Evolutionary conservation across 2,888 invertebrate genomes (phyloP), one percentile per base, ranked within the genome.

Genomic region (Junonia oenone): DNA sequence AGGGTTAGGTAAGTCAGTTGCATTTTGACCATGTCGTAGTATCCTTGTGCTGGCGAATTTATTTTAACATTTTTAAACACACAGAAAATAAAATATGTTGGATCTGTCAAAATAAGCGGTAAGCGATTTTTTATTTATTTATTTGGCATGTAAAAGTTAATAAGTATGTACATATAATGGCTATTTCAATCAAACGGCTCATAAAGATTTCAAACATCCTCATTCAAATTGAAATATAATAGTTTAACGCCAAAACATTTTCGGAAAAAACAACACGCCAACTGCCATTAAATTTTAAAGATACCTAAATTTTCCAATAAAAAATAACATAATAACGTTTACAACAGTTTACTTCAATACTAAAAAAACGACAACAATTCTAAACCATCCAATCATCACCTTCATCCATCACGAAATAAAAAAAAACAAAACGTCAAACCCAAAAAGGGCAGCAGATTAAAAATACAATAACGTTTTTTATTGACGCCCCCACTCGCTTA

Each of bases 1-100:
- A n/a, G n/a, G 85, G 88, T 87, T 86, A 77, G n/a, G n/a, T 22
- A 22, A 74, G 61, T 81, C 83, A 89, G 89, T 89, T 67, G 68
- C 63, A 67, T 67, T 79, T 74, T 87, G 85, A 80, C 86, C 86
- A 76, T 71, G 76, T 58, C 46, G 31, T 53, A 22, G 38, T 52
- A 50, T 53, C 43, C 51, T 56, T 54, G 60, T 61, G 62, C 54
- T 47, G 2, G 35, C 14, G 13, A 5, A 13, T 6, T 11, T 11
- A 11, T 19, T 19, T 5, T 17, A 40, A 40, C 4, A 11, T 11
- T 19, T 19, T 19, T 1, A 11, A 38, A 17, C 11, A 4, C 17
- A 38, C n/a, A 2, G 11, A 13, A 26, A 22, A n/a, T 26, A 22
- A 2, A 22, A 43, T n/a, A 26, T 26, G 13, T 22, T 8, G 43